Evolutionary conservation across 2,888 invertebrate species (phyloP).

Genomic region (Melanophora roralis): DNA sequence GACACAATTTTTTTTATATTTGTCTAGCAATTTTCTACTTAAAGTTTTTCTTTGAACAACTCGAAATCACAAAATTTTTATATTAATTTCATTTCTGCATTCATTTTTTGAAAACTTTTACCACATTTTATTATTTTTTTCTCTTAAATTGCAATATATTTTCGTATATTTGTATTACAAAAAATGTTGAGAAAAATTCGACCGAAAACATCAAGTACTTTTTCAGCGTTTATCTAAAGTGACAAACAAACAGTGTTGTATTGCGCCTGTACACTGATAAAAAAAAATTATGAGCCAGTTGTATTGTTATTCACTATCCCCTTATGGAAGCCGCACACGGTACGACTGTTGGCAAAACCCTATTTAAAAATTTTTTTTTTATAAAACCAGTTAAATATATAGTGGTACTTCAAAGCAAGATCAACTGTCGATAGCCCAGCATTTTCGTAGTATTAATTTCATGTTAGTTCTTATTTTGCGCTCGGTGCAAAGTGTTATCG

Average conservation of each 20-base stretch:
- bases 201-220: conserved; percentile 50
- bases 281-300: no score
- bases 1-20: conserved; percentile 49
- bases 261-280: conserved; percentile 6
- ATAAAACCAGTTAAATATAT: no score
- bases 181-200: conserved; percentile 58
- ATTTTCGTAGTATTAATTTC: no score
- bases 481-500: no score
- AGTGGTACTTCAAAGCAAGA: no score
- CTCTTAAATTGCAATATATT: background rate
- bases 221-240: conserved; percentile 44
- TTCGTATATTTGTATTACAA: conserved; percentile 46
- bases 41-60: background rate
- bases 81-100: background rate
- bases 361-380: no score
- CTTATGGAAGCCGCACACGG: no score
- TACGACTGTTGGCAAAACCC: no score
- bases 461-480: no score
- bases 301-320: no score
- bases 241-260: conserved; percentile 29
- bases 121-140: conserved; percentile 16
- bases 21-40: conserved; percentile 45
- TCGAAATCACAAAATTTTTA: background rate
- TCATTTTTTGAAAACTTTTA: background rate
- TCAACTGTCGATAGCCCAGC: no score